Conservation (phyloP, 2,797 vertebrate genomes). For the Pseudocheirus occidentalis region DNA sequence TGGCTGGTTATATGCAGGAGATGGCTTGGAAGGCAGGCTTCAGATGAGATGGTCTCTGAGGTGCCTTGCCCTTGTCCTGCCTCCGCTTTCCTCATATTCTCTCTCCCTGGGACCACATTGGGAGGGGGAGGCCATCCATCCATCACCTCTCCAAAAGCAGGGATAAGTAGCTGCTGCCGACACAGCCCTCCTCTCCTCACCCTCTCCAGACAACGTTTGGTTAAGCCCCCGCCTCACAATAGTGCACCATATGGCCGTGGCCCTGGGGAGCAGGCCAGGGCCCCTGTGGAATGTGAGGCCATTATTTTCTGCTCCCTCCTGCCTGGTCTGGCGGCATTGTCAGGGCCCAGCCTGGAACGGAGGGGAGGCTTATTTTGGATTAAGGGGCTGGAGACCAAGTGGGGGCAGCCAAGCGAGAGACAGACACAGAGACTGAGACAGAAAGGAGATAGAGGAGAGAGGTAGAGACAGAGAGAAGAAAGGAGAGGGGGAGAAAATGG, state of each 20-base stretch:
- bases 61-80: neutral
- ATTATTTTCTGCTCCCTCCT: too few species aligned
- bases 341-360: neutral
- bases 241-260: neutral
- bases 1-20: neutral
- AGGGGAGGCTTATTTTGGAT: neutral
- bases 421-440: neutral
- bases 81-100: neutral
- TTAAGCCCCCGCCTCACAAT: neutral
- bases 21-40: neutral
- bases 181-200: neutral
- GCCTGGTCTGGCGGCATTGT: neutral
- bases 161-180: neutral
- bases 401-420: conserved; percentile 14
- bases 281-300: conserved; percentile 1
- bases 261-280: conserved; percentile 2
- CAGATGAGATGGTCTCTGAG: neutral
- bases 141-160: neutral
- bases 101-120: neutral
- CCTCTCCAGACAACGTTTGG: neutral
- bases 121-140: neutral
- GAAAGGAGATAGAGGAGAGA: neutral
- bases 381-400: conserved; percentile 16
- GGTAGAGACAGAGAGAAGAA: neutral
- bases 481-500: neutral